Base-by-base conservation (phyloP, 2,113 vertebrate species). In the Muscicapa adusta region DNA sequence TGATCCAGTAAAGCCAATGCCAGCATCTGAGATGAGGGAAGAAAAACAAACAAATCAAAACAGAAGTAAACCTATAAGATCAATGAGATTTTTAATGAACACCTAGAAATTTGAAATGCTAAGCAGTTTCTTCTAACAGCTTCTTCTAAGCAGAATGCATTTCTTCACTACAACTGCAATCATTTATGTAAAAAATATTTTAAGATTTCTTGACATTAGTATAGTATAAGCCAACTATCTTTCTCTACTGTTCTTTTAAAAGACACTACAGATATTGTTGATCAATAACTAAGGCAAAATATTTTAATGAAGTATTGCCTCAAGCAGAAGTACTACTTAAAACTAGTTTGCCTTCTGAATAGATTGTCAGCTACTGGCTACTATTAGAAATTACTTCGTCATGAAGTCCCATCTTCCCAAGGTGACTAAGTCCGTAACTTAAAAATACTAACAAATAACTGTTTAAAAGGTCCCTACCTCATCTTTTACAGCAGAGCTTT, bases 1-100 rank as follows among this genome's bases (percentile, higher is more conserved):
- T 98, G 98, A 96, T 99, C 99, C 0, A 98, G 97, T 31, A 98
- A 96, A 1, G 99, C 99, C 97, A 99, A 93, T 6, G 99, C 99
- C 97, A 99, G 95, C 99, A 99, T 99, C 99, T 99, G 96, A 14
- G 16, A 73, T 16, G 7, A 60, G 78, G 9, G 7, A 36, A 53
- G 13, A 10, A 51, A 60, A 54, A 8, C 26, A 36, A 51, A 74
- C 10, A 60, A 72, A 58, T 54, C 15, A 67, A 83, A 80, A 1
- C 18, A 51, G 2, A 83, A 86, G 51, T 77, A 71, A 68, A 81
- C 54, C 8, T 31, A 1, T 31, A 14, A 80, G 34, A 71, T 42
- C 18, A 51, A 51, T 58, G 23, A 84, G 31, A 80, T 58, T 82
- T 79, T 57, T 67, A 56, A 65, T 24, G 63, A 91, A 84, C 28